phyloP scores from a whole-genome alignment of 23 tunicate genomes.

The Trididemnum miniatum region DNA sequence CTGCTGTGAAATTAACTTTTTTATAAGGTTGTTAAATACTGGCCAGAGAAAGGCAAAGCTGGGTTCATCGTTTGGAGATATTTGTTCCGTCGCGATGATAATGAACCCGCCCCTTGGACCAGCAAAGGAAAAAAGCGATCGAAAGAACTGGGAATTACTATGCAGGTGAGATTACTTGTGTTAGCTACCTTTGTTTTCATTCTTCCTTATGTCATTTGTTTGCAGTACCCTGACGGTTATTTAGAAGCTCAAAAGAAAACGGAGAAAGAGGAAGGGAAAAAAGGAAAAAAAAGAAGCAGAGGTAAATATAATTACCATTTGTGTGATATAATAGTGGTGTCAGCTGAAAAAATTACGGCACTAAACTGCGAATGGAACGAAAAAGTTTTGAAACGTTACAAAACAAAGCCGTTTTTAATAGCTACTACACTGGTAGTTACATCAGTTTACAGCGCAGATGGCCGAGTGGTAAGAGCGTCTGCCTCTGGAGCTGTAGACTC shows the following conservation, averaged over 20 bases:
- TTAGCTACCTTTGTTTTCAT: background rate
- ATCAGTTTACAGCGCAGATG: no score
- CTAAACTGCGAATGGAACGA: no score
- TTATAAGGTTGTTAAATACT: conserved; percentile 75
- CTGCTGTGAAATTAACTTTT: no score
- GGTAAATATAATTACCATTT: no score
- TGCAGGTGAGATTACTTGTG: conserved; percentile 56
- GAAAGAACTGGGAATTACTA: conserved; percentile 64
- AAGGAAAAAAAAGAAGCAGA: conserved; percentile 17
- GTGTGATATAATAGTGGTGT: no score
- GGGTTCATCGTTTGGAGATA: conserved; percentile 91
- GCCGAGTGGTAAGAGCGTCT: no score
- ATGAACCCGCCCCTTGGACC: conserved; percentile 96
- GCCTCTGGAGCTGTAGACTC: no score
- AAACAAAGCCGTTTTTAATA: no score
- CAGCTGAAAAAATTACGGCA: no score
- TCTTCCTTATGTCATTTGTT: background rate
- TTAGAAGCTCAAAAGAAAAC: conserved; percentile 58
- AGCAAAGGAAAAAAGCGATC: conserved; percentile 74
- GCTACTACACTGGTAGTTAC: no score
- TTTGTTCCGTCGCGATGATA: conserved; percentile 78
- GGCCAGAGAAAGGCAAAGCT: conserved; percentile 92
- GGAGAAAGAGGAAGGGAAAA: conserved; percentile 16
- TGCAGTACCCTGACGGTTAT: conserved; percentile 85
- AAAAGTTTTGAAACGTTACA: no score